phyloP scores from a whole-genome alignment of 1,140 invertebrate genomes.

The Leptonema lineaticorne region DNA sequence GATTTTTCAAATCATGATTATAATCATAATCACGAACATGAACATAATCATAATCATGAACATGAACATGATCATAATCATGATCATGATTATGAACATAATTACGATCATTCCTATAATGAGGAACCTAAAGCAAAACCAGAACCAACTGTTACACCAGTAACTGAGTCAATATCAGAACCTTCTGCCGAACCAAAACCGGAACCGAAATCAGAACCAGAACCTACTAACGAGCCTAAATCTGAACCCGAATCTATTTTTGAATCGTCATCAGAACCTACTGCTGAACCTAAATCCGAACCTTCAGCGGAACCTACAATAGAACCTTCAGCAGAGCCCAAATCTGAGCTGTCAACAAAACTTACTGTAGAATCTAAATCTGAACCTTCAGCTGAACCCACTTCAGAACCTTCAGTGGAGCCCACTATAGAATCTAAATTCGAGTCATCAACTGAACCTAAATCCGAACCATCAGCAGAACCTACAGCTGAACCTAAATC shows the following conservation, averaged over 20 bases:
- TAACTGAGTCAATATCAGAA: slow-evolving; percentile 35
- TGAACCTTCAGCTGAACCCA: slow-evolving; percentile 32
- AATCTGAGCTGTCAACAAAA: slow-evolving; percentile 31
- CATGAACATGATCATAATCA: slow-evolving; percentile 25
- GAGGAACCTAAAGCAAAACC: slow-evolving; percentile 43
- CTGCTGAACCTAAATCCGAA: slow-evolving; percentile 45
- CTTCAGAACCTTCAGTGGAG: slow-evolving; percentile 37
- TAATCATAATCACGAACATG: slow-evolving; percentile 31
- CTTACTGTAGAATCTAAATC: slow-evolving; percentile 42
- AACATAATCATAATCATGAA: slow-evolving; percentile 43
- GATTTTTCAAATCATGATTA: not conserved
- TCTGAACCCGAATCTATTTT: slow-evolving; percentile 36
- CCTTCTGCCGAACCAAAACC: slow-evolving; percentile 30
- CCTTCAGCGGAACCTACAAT: slow-evolving; percentile 38
- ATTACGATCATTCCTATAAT: slow-evolving; percentile 29
- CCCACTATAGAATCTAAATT: slow-evolving; percentile 17
- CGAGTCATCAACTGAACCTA: slow-evolving; percentile 36
- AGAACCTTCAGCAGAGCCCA: slow-evolving; percentile 43
- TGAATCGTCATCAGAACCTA: slow-evolving; percentile 42
- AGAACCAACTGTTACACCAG: slow-evolving; percentile 44
- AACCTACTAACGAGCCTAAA: slow-evolving; percentile 43
- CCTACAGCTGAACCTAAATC: slow-evolving; percentile 43
- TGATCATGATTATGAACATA: slow-evolving; percentile 32
- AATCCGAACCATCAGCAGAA: slow-evolving; percentile 42
- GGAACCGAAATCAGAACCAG: slow-evolving; percentile 38